Percentiles rank a stretch among this genome's conserved stretches.
Conservation (phyloP, 2,888 invertebrate species). For the Blomia tropicalis region DNA sequence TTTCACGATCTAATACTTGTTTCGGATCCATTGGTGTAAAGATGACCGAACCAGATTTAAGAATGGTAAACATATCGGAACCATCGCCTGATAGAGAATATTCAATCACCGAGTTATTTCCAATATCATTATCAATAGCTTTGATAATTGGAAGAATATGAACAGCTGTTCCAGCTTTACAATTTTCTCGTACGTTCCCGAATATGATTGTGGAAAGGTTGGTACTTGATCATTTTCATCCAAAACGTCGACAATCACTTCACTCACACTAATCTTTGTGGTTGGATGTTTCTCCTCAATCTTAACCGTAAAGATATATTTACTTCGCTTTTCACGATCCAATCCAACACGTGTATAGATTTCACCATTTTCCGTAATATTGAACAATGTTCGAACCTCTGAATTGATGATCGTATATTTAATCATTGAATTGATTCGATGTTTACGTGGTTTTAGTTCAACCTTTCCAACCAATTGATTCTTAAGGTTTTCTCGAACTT, state of each 20-base stretch:
- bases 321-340: constrained; percentile 32
- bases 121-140: constrained; percentile 47
- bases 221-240: constrained; percentile 33
- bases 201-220: constrained; percentile 30
- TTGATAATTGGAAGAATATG: constrained; percentile 38
- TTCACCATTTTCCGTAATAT: constrained; percentile 43
- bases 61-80: constrained; percentile 30
- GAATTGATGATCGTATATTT: constrained; percentile 31
- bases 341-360: constrained; percentile 33
- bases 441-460: constrained; percentile 30
- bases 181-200: constrained; percentile 32
- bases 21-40: constrained; percentile 29
- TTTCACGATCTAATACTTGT: constrained; percentile 29
- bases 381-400: constrained; percentile 29
- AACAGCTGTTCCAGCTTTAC: constrained; percentile 31
- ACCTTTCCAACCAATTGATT: constrained; percentile 31
- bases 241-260: constrained; percentile 32
- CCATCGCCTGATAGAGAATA: constrained; percentile 30
- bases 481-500: constrained; percentile 31
- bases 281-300: constrained; percentile 32
- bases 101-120: constrained; percentile 31
- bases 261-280: constrained; percentile 32
- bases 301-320: constrained; percentile 32
- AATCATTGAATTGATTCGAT: constrained; percentile 29
- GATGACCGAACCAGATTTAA: constrained; percentile 42